Conservation (phyloP, 2,113 vertebrate genomes). For the Nycticryphes semicollaris region DNA sequence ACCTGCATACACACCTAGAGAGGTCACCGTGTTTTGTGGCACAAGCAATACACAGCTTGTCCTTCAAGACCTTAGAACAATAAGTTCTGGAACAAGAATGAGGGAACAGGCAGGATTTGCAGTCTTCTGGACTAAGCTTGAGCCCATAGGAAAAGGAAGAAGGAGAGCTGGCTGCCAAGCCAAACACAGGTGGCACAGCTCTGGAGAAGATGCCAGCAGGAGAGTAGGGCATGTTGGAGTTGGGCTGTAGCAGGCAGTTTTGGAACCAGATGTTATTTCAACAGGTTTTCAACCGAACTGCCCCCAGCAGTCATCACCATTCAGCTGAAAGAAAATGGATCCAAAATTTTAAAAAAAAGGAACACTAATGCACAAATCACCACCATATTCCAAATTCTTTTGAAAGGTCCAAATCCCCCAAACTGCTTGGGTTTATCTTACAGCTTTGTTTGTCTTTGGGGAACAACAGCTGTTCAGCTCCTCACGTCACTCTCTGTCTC, state of each 20-base stretch:
- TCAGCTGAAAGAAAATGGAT: neutral
- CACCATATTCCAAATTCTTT: neutral
- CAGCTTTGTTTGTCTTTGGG: neutral
- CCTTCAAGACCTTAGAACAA: neutral
- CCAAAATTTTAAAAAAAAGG: neutral
- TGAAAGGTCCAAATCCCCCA: neutral
- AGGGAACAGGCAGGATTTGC: neutral
- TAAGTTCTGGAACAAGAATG: neutral
- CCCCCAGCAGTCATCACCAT: neutral
- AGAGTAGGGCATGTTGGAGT: neutral
- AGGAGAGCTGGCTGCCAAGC: neutral
- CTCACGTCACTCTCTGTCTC: neutral
- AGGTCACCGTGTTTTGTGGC: neutral
- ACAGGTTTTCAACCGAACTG: neutral
- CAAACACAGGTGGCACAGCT: constrained; percentile 15
- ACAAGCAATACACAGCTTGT: rapidly evolving
- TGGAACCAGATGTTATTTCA: constrained; percentile 24
- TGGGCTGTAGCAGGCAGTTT: neutral
- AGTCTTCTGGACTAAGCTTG: neutral
- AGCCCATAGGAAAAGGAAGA: neutral
- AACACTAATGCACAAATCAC: neutral
- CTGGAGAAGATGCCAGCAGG: neutral
- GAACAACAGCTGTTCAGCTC: neutral
- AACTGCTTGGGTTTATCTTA: neutral
- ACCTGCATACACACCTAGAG: neutral